Base-by-base conservation (phyloP, 1,140 invertebrate species). In the Wiebesia pumilae region DNA sequence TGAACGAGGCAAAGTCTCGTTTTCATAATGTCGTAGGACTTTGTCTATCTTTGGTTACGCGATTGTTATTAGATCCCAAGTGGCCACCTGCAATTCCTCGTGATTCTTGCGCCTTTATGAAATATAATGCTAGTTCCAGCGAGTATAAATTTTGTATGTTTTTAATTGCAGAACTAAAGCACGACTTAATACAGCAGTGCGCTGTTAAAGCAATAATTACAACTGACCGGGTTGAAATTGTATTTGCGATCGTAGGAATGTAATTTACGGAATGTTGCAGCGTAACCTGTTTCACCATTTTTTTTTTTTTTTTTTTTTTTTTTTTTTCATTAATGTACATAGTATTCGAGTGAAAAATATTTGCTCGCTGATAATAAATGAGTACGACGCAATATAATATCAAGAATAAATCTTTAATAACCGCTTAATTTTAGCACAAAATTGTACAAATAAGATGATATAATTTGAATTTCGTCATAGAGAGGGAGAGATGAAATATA, bases 231-330 rank as follows among this genome's bases (percentile, higher is more conserved):
- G 38, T 43, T 75, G 71, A 75, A 75, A 75, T 75, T 75, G 71
- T 75, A 75, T 75, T 75, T 75, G 38, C 71, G 71, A 75, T 75
- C 38, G 40, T 43, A 43, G 71, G 9, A 75, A 75, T 75, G 71
- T 75, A 75, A 75, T 75, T 75, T 75, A 43, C 71, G 38, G 40
- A 43, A 75, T 75, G 71, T 19, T n/a, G 35, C 38, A 19, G 38
- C 71, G 24, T 43, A 75, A 75, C 38, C 38, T 75, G 71, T 75
- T 75, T 75, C 7, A 75, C 43, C 6, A 75, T 75, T 40, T 75
- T 75, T 75, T 10, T 24, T 14, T 43, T 7, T 3, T 4, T n/a
- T n/a, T n/a, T n/a, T n/a, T n/a, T n/a, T n/a, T n/a, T n/a, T n/a
- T n/a, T n/a, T n/a, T n/a, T n/a, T n/a, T n/a, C n/a, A n/a, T n/a